Evolutionary conservation across 1,140 invertebrate species (phyloP), one percentile per base, ranked within the genome.

Genomic region (Apis cerana): DNA sequence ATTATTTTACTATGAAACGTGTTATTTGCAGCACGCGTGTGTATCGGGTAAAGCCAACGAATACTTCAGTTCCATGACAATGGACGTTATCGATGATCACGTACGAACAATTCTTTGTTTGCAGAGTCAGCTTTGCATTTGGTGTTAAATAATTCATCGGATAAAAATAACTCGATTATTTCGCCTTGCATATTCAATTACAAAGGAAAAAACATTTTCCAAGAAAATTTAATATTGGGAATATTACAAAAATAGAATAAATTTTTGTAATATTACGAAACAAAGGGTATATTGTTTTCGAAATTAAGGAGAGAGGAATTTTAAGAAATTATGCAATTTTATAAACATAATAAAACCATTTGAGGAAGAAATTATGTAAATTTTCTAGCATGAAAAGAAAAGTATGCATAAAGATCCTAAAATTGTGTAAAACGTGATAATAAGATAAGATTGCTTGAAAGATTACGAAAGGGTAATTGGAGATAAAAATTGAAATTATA

Each of bases 51-150:
- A 62, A 62, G 58, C 54, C n/a, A n/a, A 70, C 52, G 69, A 74
- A 64, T 72, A 64, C 69, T 80, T 80, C n/a, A 64, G 21, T 48
- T 64, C 43, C 69, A 50, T 59, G 19, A 80, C 59, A 69, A 15
- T 9, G 48, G 9, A 13, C 17, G 9, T 13, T 27, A 67, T 77
- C 61, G n/a, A 33, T 12, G 27, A 43, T n/a, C 75, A 68, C 52
- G 27, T 56, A n/a, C 19, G 3, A 11, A 9, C 59, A 33, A 48
- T 33, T 19, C 23, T 33, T 65, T 7, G 9, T 10, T 21, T 10
- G 2, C 59, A 13, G 50, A 64, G 15, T 5, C 1, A 23, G 43
- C 59, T 75, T 64, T 12, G 17, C 48, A 8, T 48, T 74, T 9
- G 2, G 33, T 17, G 50, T 54, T 52, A 19, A 70, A 54, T 54